phyloP scores from a whole-genome alignment of 2,797 vertebrate genomes.

The Anabacerthia variegaticeps region DNA sequence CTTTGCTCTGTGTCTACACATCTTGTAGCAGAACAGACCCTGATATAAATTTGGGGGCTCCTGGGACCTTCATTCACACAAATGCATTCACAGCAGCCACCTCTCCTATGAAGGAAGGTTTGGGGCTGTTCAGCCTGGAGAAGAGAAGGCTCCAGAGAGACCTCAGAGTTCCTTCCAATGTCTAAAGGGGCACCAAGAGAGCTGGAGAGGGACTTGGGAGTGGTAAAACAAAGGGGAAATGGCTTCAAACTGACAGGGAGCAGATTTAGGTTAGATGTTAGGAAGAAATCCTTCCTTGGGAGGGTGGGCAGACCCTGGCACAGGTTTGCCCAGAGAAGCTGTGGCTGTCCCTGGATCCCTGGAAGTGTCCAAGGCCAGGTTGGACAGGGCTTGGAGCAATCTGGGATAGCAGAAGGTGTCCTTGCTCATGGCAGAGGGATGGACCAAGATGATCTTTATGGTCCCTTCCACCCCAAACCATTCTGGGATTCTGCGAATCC shows the following conservation, averaged over 20 bases:
- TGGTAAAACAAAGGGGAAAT: neutral
- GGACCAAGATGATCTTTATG: too few species aligned
- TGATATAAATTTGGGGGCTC: neutral
- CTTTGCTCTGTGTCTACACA: neutral
- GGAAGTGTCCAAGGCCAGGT: neutral
- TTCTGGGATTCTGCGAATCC: neutral
- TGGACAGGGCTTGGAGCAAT: neutral
- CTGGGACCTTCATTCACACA: neutral
- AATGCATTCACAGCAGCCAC: neutral
- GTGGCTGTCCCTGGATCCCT: neutral
- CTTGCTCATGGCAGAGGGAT: neutral
- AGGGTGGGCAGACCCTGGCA: neutral
- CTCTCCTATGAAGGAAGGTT: neutral
- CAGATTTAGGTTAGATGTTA: neutral
- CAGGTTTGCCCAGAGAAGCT: neutral
- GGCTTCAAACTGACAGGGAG: neutral
- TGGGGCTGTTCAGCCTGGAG: neutral
- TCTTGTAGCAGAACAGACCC: fast-evolving
- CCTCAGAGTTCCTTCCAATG: neutral
- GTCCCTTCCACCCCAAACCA: neutral
- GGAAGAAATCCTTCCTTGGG: neutral
- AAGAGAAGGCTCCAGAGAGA: neutral
- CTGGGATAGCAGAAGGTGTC: neutral
- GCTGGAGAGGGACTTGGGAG: neutral
- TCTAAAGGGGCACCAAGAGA: neutral